A percentile compares a stretch with the other conserved stretches of the same genome.
Evolutionary conservation across 92 coral and sea anemone species (phyloP).

Genomic region (Porites cylindrica): DNA sequence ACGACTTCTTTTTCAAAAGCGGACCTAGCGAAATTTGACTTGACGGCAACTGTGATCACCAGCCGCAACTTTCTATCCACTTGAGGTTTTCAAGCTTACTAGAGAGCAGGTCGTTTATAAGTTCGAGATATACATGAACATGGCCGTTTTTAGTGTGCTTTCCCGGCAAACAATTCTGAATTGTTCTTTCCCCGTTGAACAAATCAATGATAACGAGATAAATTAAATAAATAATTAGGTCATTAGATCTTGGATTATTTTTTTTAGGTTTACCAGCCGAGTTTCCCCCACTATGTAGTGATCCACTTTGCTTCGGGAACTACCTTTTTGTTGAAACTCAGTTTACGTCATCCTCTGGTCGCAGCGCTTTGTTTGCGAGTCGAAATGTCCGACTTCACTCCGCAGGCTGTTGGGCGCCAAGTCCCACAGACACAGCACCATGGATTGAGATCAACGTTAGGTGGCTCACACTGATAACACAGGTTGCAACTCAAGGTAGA

Average conservation of each 20-base stretch:
- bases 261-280: not conserved
- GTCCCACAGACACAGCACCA: not conserved
- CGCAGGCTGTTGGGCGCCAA: not conserved
- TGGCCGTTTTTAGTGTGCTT: no score
- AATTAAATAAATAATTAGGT: no score
- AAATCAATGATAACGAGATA: no score
- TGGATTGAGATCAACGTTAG: not conserved
- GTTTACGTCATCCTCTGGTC: constrained; percentile 3
- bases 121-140: no score
- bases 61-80: no score
- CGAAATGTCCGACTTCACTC: not conserved
- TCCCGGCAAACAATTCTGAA: no score
- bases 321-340: not conserved
- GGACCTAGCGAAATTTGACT: no score
- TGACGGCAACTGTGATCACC: no score
- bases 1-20: no score
- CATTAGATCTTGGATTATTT: not conserved
- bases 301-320: constrained; percentile 1
- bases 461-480: not conserved
- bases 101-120: no score
- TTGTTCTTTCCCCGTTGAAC: no score
- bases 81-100: no score
- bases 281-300: not conserved
- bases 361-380: not conserved
- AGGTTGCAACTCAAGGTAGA: not conserved